Evolutionary conservation across 2,888 invertebrate species (phyloP), one percentile per base, ranked within the genome.

Genomic region (Lathronympha strigana): DNA sequence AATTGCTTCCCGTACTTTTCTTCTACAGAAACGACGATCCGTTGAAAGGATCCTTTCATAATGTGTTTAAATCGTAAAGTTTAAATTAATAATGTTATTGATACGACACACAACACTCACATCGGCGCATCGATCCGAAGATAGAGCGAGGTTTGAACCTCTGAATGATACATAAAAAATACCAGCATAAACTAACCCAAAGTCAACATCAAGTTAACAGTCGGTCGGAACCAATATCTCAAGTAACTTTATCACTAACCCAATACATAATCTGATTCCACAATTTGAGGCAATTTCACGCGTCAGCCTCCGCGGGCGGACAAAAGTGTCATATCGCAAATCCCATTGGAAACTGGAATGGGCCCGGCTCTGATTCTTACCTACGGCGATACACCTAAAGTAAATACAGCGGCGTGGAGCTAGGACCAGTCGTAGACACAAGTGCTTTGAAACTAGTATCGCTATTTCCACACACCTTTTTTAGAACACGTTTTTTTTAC

Each of bases 311-410:
- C 31, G 21, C 28, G 4, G 36, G 23, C 36, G 57, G 43, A 57
- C 57, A 57, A 57, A 57, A 43, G 49, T 50, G 21, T 57, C 63
- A 57, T 63, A 63, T 63, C 50, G 57, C 31, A 33, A 63, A 63
- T 63, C 63, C 43, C 33, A 58, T 63, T 63, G 43, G 25, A 51
- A 51, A 58, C 40, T 63, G 57, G 40, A 63, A 55, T 33, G 50
- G 50, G 55, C 63, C 43, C 40, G 13, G 50, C 57, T 31, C 33
- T 23, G 63, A 63, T 51, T 63, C 63, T 58, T 63, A 63, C 63
- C 57, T 58, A 57, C 50, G 47, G 40, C 50, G 50, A 63, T 33
- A 51, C 63, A 58, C 57, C 63, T 57, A 63, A 63, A 63, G 63
- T 63, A 63, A 63, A 63, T 58, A 63, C 57, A 51, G 57, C 23